Evolutionary conservation across 2,797 vertebrate genomes (phyloP).

Genomic region (Dicrostonyx torquatus): DNA sequence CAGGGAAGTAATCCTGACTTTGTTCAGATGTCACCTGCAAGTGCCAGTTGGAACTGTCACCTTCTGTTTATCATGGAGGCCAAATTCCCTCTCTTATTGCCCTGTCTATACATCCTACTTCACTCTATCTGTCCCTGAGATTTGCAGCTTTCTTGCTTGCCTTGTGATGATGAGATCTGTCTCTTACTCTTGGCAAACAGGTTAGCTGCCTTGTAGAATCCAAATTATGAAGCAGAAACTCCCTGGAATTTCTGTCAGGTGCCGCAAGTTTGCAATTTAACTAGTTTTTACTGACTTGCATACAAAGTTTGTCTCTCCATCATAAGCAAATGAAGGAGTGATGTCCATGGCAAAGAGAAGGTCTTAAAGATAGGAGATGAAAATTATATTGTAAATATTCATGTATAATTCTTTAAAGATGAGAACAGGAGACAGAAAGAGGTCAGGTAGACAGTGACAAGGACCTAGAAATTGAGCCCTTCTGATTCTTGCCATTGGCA

Average conservation of each 20-base stretch:
- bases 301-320: neutral
- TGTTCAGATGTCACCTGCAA: neutral
- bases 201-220: neutral
- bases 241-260: neutral
- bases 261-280: neutral
- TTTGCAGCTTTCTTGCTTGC: neutral
- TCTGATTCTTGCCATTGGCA: neutral
- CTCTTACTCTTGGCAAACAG: neutral
- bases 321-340: neutral
- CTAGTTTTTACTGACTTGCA: neutral
- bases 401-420: neutral
- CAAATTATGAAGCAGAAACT: conserved; percentile 28
- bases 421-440: neutral
- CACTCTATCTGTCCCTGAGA: neutral
- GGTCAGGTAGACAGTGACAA: neutral
- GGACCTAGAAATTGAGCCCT: neutral
- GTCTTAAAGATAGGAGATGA: neutral
- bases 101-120: neutral
- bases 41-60: neutral
- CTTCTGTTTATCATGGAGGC: neutral
- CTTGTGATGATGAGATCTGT: neutral
- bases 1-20: conserved; percentile 1
- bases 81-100: neutral
- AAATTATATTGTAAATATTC: neutral
- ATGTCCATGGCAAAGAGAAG: neutral